Conservation (phyloP, 2,888 invertebrate genomes). For the Aphelenchoides bicaudatus region DNA sequence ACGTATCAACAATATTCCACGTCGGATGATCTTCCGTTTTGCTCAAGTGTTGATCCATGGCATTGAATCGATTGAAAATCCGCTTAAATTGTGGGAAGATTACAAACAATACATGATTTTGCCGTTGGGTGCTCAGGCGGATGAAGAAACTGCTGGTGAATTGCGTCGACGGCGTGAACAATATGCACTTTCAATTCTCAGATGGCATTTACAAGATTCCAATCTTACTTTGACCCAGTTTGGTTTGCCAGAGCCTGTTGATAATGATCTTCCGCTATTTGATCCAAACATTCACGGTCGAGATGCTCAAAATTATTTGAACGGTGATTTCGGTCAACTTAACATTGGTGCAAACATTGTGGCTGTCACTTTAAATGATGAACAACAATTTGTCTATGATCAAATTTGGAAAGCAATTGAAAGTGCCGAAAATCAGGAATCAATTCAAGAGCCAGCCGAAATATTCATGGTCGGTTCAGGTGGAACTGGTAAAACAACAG, state of each 20-base stretch:
- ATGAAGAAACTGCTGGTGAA: neutral
- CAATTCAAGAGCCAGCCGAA: neutral
- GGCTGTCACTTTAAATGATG: neutral
- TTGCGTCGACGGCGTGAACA: too few relatives aligned
- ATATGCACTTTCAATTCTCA: neutral
- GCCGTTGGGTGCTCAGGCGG: neutral
- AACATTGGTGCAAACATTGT: neutral
- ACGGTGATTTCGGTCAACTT: neutral
- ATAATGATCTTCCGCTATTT: neutral
- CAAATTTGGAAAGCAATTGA: neutral
- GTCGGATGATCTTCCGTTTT: neutral
- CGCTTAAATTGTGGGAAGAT: neutral
- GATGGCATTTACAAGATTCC: conserved; percentile 1
- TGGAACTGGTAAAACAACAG: conserved; percentile 23
- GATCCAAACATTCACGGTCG: conserved; percentile 1
- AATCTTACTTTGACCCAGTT: neutral
- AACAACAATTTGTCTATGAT: neutral
- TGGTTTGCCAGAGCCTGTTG: neutral
- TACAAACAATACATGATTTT: neutral
- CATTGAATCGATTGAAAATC: neutral
- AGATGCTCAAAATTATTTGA: neutral
- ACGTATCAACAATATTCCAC: neutral
- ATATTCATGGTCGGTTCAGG: conserved; percentile 3
- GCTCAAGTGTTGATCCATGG: neutral
- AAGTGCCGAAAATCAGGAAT: neutral